These are phyloP conservation scores for Hylyphantes graminicola DNA, from an alignment of 1,140 invertebrate species.

Conservation along the genomic window DNA sequence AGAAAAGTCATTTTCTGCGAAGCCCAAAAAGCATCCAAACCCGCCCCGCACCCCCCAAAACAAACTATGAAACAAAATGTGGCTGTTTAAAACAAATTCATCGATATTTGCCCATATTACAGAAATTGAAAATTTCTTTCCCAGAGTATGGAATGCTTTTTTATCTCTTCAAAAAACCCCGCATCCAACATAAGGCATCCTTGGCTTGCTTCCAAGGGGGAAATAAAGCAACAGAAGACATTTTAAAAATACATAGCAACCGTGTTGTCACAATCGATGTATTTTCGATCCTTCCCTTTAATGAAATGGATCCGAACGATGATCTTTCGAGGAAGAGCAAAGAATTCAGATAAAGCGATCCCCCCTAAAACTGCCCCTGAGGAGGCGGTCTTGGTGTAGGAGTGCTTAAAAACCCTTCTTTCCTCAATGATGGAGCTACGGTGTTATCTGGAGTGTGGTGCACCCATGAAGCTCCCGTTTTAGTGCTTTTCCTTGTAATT, in stretches of 20 bases:
- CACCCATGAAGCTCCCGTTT: not conserved
- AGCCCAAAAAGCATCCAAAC: not conserved
- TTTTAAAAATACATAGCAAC: not conserved
- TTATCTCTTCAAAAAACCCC: not conserved
- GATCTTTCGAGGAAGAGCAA: no score
- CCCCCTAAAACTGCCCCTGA: conserved; percentile 1
- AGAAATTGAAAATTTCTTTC: conserved; percentile 18
- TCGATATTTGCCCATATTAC: conserved; percentile 12
- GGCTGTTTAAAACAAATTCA: conserved; percentile 28
- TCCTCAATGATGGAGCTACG: conserved; percentile 14
- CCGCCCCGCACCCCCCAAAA: not conserved
- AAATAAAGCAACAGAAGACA: no score
- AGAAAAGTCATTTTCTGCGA: not conserved
- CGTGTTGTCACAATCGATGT: not conserved
- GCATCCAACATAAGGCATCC: not conserved
- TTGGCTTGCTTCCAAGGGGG: not conserved
- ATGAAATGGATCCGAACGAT: not conserved
- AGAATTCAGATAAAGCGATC: conserved; percentile 15
- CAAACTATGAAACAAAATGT: not conserved
- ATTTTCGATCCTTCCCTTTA: not conserved
- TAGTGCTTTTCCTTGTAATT: conserved; percentile 37
- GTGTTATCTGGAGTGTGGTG: conserved; percentile 9
- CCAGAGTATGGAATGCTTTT: not conserved
- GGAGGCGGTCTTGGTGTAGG: not conserved
- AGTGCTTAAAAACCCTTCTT: conserved; percentile 7